Base-by-base conservation (phyloP, 2,113 vertebrate genomes). In the Caracal caracal region DNA sequence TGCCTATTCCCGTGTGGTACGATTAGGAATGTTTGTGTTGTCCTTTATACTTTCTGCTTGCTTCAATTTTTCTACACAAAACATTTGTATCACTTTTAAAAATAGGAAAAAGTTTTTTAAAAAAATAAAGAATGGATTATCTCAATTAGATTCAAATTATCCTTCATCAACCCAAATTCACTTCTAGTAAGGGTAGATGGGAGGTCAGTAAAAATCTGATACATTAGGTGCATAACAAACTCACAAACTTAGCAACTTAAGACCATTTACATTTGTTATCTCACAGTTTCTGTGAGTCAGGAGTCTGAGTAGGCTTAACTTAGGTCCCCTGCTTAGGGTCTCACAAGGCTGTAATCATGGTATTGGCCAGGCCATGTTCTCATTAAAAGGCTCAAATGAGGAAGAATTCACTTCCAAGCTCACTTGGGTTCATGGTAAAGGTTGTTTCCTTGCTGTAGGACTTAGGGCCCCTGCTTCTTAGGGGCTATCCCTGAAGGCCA, bases 1-100 rank as follows among this genome's bases (percentile, higher is more conserved):
- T 22, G 56, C 20, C 56, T 8, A 78, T 61, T 47, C 68, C 90
- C 76, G 3, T 40, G 3, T 76, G 24, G 7, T 76, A 88, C 93
- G 5, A 87, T 65, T 47, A 96, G 16, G 10, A 43, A 68, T 61
- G 24, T 37, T 93, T 49, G 49, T 84, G 78, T 96, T 75, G 20
- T 93, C 22, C 47, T 94, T 94, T 82, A 53, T 70, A 90, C 9
- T 81, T 87, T 82, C 79, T n/a, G 7, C 24, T 90, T 94, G 43
- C 61, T 95, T 71, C 56, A 79, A 56, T 71, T 90, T 87, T 95
- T 95, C 91, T 80, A 83, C 30, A 90, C 4, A 87, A 66, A 94
- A 65, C 30, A 95, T 88, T 19, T 78, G 28, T 53, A 85, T 81
- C 56, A 79, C 61, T 90, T 96, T 92, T 86, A 88, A 43, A 92